Conservation (phyloP, 2,797 vertebrate genomes). For the Rhabdomys pumilio region DNA sequence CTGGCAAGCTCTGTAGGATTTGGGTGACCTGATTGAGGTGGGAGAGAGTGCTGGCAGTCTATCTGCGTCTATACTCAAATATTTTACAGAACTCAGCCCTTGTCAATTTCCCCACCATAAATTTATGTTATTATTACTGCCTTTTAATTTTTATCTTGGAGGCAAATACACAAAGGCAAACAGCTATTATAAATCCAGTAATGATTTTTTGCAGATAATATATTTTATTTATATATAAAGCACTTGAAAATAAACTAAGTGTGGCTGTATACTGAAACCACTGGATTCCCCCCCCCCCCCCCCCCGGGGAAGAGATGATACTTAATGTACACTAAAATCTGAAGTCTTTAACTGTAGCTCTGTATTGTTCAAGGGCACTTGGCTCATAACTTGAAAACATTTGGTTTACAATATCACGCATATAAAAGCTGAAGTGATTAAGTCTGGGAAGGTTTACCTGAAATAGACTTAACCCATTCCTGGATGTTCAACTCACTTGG, state of each 20-base stretch:
- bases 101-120: conserved; percentile 25
- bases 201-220: conserved; percentile 54
- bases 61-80: background rate
- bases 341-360: background rate
- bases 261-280: conserved; percentile 7
- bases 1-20: background rate
- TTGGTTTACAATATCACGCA: background rate
- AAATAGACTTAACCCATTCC: conserved; percentile 45
- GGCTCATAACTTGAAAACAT: background rate
- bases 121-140: conserved; percentile 39
- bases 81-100: background rate
- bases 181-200: conserved; percentile 59
- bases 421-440: conserved; percentile 37
- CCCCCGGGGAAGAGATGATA: background rate
- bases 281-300: background rate
- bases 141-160: conserved; percentile 48
- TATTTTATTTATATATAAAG: conserved; percentile 62
- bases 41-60: background rate
- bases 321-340: background rate
- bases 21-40: background rate
- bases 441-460: background rate
- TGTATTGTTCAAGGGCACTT: conserved; percentile 28
- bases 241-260: conserved; percentile 57
- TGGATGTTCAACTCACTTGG: background rate
- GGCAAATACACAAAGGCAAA: conserved; percentile 32